phyloP scores from a whole-genome alignment of 1,140 invertebrate genomes.

The Bombus impatiens region DNA sequence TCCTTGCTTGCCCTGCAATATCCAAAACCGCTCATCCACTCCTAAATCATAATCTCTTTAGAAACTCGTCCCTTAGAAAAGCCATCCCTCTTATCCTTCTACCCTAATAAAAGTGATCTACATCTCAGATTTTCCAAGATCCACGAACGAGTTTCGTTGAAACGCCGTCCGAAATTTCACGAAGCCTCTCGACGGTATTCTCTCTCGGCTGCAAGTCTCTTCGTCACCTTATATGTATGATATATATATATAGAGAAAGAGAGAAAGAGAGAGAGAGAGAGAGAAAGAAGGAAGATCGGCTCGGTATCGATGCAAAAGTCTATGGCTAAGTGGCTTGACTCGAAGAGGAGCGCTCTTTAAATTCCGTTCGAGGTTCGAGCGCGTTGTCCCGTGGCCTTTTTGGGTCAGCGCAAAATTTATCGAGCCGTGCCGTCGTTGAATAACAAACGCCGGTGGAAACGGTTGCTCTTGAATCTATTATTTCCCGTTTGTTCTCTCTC shows the following conservation, averaged over 20 bases:
- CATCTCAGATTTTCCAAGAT: not conserved
- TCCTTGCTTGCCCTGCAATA: too few species aligned
- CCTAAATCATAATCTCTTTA: not conserved
- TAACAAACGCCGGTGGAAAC: constrained; percentile 27
- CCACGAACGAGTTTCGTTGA: not conserved
- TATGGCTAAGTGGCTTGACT: not conserved
- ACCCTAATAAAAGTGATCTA: not conserved
- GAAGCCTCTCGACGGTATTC: not conserved
- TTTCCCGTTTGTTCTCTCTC: not conserved
- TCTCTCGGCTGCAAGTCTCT: not conserved
- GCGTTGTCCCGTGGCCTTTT: constrained; percentile 14
- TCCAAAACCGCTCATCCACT: not conserved
- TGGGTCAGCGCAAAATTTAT: constrained; percentile 40
- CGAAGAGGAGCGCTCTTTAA: constrained; percentile 6
- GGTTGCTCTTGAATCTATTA: constrained; percentile 29
- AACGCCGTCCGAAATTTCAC: not conserved
- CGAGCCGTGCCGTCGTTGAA: constrained; percentile 27
- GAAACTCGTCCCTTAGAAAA: not conserved
- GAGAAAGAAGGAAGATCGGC: too few species aligned
- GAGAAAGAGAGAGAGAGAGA: not conserved
- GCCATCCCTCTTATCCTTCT: not conserved
- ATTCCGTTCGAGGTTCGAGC: constrained; percentile 12
- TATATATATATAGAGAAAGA: too few species aligned
- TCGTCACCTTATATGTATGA: not conserved
- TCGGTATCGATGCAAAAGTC: not conserved